phyloP scores from a whole-genome alignment of 2,797 vertebrate species.

The Sciurus vulgaris region DNA sequence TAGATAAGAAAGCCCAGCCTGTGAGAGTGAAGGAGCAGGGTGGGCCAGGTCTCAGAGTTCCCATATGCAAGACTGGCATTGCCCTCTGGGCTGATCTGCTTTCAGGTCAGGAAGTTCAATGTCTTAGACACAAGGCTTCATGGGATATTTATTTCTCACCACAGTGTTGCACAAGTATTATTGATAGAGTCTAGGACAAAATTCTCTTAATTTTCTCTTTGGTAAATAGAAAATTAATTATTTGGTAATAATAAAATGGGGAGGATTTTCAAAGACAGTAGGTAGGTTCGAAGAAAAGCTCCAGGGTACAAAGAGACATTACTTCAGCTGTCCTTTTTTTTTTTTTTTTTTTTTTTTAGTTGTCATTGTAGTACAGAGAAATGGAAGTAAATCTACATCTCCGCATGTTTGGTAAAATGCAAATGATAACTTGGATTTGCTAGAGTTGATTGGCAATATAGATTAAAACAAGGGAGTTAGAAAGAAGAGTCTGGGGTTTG shows the following conservation, averaged over 20 bases:
- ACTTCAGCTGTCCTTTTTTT: not conserved
- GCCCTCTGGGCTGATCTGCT: not conserved
- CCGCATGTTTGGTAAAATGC: not conserved
- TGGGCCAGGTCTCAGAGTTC: fast-evolving
- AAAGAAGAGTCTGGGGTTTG: not conserved
- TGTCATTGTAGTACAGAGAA: not conserved
- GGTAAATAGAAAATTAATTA: not conserved
- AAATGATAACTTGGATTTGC: not conserved
- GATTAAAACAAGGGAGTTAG: not conserved
- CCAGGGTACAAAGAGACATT: not conserved
- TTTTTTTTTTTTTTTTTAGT: not conserved
- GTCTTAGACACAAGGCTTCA: not conserved
- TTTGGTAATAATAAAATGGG: not conserved
- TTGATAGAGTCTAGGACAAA: not conserved
- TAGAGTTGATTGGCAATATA: not conserved
- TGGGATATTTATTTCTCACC: not conserved
- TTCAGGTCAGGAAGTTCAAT: not conserved
- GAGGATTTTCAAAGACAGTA: not conserved
- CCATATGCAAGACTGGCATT: fast-evolving
- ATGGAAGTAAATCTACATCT: not conserved
- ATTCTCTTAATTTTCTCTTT: not conserved
- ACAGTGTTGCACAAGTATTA: not conserved
- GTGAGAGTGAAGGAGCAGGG: fast-evolving
- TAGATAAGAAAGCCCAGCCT: not conserved
- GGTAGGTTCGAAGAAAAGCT: not conserved